Base-by-base conservation (phyloP, 2,888 invertebrate genomes). In the Drosophila anomelani region DNA sequence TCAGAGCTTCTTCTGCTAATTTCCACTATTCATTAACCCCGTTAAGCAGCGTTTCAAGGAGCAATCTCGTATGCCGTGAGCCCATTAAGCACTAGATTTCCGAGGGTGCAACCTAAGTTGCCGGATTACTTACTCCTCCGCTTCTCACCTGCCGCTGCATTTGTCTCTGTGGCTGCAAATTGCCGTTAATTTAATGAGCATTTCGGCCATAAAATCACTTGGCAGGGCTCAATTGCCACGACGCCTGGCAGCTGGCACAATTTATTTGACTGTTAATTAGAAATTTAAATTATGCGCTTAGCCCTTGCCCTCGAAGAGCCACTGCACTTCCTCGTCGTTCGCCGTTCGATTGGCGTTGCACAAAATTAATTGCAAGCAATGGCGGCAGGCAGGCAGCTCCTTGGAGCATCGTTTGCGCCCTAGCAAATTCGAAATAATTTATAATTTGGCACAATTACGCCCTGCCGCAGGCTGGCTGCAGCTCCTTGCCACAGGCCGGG, bases 241-340 rank as follows among this genome's bases (percentile, higher is more conserved):
- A 56, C 74, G 51, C 61, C 61, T 78, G 80, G 66, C 80, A 76
- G 79, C 75, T 75, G 77, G 77, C 74, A 77, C 72, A 85, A 85
- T 88, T 85, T 85, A 85, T 88, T 88, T 78, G 81, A 85, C 88
- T 88, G 81, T 88, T 88, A 88, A 85, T 88, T 85, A 83, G 74
- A 85, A 88, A 77, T 88, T 81, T 85, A 85, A 85, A 88, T 83
- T 88, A 85, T 88, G 81, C 77, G 80, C 77, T 77, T 78, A 81
- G 85, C 81, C 87, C 77, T 77, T 84, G 62, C 70, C 76, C 71
- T 61, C 15, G 29, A 54, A 58, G 57, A 23, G 20, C 43, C 26
- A 54, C 51, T 56, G 39, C 54, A 8, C 55, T 13, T 32, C 46
- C 32, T 46, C 39, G n/a, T 15, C 32, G 41, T 47, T 71, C 56